These are phyloP conservation scores for Pomacea canaliculata DNA, from an alignment of 2,888 invertebrate genomes.

Conservation along the genomic window DNA sequence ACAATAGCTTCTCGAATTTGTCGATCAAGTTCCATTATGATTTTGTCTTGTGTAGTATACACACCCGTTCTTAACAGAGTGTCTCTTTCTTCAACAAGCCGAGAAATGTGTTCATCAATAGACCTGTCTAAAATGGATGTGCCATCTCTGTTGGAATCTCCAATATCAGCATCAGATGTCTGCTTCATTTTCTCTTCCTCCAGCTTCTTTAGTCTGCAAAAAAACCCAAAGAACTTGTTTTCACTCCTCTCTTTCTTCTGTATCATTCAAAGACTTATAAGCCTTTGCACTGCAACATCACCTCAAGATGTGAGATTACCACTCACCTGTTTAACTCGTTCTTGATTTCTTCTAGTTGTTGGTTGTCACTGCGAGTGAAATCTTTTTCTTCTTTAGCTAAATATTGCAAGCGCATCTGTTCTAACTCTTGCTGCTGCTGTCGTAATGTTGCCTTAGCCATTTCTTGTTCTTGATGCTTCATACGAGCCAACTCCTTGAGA, in stretches of 20 bases:
- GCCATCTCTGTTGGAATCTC: conserved; percentile 29
- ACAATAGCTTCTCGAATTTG: conserved; percentile 68
- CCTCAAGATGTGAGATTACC: no score
- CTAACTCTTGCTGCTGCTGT: conserved; percentile 65
- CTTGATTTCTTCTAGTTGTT: conserved; percentile 66
- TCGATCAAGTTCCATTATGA: conserved; percentile 70
- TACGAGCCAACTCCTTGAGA: conserved; percentile 67
- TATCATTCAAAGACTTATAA: no score
- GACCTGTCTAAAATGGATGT: conserved; percentile 26
- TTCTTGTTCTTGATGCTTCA: conserved; percentile 68
- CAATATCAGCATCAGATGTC: conserved; percentile 38
- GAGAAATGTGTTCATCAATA: conserved; percentile 65
- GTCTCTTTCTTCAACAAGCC: conserved; percentile 69
- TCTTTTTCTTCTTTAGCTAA: conserved; percentile 69
- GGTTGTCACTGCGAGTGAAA: conserved; percentile 63
- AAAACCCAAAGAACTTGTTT: background rate
- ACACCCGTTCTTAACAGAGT: conserved; percentile 69
- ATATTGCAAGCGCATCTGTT: conserved; percentile 69
- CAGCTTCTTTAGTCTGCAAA: conserved; percentile 56
- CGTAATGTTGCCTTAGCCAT: conserved; percentile 60
- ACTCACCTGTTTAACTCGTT: conserved; percentile 65
- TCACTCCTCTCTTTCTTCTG: background rate
- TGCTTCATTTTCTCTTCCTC: conserved; percentile 54
- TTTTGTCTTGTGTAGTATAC: conserved; percentile 68
- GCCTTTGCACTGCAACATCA: no score